Conservation (phyloP, 2,888 invertebrate species). For the Chalcis sispes region DNA sequence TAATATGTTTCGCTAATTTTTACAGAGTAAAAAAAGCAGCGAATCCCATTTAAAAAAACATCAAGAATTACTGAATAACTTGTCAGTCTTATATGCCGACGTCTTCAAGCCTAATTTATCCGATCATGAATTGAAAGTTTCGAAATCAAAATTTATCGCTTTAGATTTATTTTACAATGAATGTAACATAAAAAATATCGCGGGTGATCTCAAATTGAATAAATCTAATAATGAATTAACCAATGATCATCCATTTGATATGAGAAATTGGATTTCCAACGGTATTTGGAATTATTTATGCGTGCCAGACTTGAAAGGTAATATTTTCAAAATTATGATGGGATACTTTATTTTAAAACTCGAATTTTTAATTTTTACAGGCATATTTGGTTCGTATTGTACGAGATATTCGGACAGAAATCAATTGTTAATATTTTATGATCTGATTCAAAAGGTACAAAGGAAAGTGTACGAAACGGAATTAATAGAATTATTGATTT, state of each 20-base stretch:
- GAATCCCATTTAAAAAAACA: background rate
- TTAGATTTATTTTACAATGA: conserved; percentile 31
- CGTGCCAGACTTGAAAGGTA: conserved; percentile 65
- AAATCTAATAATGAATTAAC: background rate
- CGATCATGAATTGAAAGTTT: conserved; percentile 14
- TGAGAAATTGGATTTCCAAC: conserved; percentile 63
- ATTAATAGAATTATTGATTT: conserved; percentile 63
- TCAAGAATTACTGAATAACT: conserved; percentile 23
- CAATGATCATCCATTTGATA: background rate
- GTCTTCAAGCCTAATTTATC: conserved; percentile 4
- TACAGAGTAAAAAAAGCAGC: conserved; percentile 30
- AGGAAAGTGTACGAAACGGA: conserved; percentile 63
- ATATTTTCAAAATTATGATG: background rate
- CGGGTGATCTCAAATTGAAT: conserved; percentile 23
- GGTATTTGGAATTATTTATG: conserved; percentile 69
- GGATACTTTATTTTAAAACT: background rate
- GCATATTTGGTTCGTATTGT: conserved; percentile 59
- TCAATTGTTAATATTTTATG: conserved; percentile 64
- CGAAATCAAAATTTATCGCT: conserved; percentile 20
- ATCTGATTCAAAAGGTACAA: conserved; percentile 67
- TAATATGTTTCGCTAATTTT: conserved; percentile 10
- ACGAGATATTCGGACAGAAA: conserved; percentile 65
- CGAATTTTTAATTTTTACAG: conserved; percentile 58
- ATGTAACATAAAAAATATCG: conserved; percentile 29
- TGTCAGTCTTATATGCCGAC: background rate